Evolutionary conservation across 2,113 vertebrate genomes (phyloP).

Genomic region (Capreolus pygargus): DNA sequence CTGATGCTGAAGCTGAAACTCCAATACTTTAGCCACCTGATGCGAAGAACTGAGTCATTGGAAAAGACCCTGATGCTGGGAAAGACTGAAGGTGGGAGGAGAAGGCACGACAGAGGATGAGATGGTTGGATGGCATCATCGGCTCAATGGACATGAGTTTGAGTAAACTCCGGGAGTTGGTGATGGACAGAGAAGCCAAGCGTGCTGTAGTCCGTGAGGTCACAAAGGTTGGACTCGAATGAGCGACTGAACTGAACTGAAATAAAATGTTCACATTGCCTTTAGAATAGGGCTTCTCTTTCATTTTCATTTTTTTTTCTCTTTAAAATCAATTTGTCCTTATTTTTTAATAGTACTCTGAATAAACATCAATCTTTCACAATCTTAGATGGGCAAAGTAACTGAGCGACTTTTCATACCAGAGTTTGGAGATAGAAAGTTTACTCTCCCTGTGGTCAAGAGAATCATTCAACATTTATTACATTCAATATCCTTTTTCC

Average conservation of each 20-base stretch:
- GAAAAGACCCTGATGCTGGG: neutral
- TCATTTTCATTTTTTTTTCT: neutral
- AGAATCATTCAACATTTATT: neutral
- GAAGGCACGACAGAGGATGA: neutral
- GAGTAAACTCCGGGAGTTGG: neutral
- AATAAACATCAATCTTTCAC: neutral
- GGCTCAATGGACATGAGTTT: fast-evolving
- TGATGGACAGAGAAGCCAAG: neutral
- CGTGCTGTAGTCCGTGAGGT: neutral
- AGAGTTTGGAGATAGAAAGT: neutral
- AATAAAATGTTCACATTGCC: neutral
- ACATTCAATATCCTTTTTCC: neutral
- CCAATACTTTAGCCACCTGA: neutral
- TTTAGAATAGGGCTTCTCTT: neutral
- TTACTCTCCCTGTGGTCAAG: neutral
- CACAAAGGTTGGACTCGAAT: neutral
- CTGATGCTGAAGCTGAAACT: neutral
- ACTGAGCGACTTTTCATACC: neutral
- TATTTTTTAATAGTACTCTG: neutral
- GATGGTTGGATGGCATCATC: neutral
- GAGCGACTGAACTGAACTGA: neutral
- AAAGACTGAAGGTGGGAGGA: neutral
- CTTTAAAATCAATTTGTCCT: neutral
- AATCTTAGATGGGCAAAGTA: neutral
- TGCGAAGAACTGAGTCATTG: neutral